Evolutionary conservation across 2,888 invertebrate species (phyloP).

Genomic region (Synergus umbraculus): DNA sequence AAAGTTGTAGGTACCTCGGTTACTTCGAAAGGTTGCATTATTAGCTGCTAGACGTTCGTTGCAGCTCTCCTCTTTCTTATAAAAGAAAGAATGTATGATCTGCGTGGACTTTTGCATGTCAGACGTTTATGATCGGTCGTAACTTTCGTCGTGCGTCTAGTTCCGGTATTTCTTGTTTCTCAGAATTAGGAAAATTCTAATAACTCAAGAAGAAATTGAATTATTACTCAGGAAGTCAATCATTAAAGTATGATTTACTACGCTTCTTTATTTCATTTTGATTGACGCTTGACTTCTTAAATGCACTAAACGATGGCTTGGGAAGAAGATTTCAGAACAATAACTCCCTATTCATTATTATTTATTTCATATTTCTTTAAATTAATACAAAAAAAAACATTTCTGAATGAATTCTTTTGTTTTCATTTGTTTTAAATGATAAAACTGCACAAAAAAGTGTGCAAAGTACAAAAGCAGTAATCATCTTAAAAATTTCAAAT

Average conservation of each 20-base stretch:
- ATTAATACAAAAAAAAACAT: too few species aligned
- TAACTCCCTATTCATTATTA: not conserved
- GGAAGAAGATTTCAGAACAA: not conserved
- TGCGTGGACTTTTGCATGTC: conserved; percentile 11
- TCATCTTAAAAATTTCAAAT: conserved; percentile 4
- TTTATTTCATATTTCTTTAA: too few species aligned
- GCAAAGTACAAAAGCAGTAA: not conserved
- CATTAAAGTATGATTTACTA: conserved; percentile 29
- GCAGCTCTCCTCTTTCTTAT: conserved; percentile 8
- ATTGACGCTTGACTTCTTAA: not conserved
- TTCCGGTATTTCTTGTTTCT: conserved; percentile 12
- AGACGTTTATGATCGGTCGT: conserved; percentile 32
- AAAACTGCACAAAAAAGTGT: not conserved
- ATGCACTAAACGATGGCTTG: not conserved
- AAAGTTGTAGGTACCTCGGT: conserved; percentile 36
- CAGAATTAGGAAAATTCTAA: conserved; percentile 13
- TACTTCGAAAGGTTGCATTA: conserved; percentile 41
- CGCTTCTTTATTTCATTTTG: conserved; percentile 3
- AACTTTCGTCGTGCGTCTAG: conserved; percentile 12
- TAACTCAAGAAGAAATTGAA: conserved; percentile 1
- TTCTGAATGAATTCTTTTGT: too few species aligned
- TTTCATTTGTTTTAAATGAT: not conserved
- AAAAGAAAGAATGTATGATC: not conserved
- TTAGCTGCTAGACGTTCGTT: conserved; percentile 29
- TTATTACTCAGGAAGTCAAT: not conserved